Base-by-base conservation (phyloP, 2,888 invertebrate species). In the Ochropleura plecta region DNA sequence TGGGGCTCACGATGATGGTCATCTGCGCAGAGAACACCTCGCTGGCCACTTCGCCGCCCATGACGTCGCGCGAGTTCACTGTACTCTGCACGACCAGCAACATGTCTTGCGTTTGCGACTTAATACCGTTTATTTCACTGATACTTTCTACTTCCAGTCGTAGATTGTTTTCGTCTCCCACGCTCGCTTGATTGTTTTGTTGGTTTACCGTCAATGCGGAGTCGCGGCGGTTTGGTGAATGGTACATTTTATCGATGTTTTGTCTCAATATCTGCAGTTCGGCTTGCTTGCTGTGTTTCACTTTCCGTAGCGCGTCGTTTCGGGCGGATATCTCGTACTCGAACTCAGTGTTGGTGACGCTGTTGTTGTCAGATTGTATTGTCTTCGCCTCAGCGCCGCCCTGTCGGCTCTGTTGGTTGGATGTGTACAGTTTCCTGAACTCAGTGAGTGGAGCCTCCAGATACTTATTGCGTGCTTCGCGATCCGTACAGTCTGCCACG, bases 371-470 rank as follows among this genome's bases (percentile, higher is more conserved):
- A 0, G 79, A 68, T 42, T 7, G 53, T 9, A 30, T 12, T 44
- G 16, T 64, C 7, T 18, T 77, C 1, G 53, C 6, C 5, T 70
- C 71, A 4, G 49, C 40, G 49, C 67, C 55, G 9, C 65, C 64
- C 1, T 44, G 30, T 1, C 12, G 64, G 8, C 40, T n/a, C 12
- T 71, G 71, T 59, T 63, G 72, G 10, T 83, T 85, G 0, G 91
- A 86, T 8, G 90, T 90, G 80, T 96, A 96, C 4, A 94, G 82
- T 80, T 94, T 95, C 70, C 96, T 91, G 67, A 96, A 96, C 68
- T 96, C 96, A 0, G 69, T 78, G 12, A 96, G 73, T 0, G 96
- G 94, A 18, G 93, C 94, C 80, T 95, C 95, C 48, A 96, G 85
- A 76, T 93, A 94, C 76, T 94, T 90, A 0, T 84, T 82, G 0